phyloP scores from a whole-genome alignment of 2,888 invertebrate species.

The Hirtodrosophila cameraria region DNA sequence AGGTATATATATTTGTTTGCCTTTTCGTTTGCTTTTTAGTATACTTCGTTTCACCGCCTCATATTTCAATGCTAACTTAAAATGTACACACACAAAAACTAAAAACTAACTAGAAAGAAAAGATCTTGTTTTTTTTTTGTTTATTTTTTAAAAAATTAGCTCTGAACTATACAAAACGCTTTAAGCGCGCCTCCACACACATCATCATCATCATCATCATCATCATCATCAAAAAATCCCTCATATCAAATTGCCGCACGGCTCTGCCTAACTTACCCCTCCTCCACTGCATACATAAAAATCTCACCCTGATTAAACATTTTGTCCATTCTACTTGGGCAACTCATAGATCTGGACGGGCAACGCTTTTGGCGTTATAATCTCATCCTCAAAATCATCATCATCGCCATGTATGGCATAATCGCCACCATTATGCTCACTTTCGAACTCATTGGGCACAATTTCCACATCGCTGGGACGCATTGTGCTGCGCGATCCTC shows the following conservation, averaged over 20 bases:
- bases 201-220: no score
- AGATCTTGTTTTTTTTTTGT: no score
- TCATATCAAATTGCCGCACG: slow-evolving; percentile 37
- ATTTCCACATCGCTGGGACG: slow-evolving; percentile 83
- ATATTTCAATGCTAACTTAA: slow-evolving; percentile 72
- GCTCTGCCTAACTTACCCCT: slow-evolving; percentile 33
- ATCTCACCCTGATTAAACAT: background rate
- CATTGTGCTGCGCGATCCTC: slow-evolving; percentile 68
- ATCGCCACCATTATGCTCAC: slow-evolving; percentile 81
- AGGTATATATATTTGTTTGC: slow-evolving; percentile 44
- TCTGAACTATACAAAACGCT: slow-evolving; percentile 76
- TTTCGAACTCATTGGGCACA: slow-evolving; percentile 83
- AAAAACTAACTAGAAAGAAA: slow-evolving; percentile 70
- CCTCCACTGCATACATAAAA: background rate
- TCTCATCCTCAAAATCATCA: slow-evolving; percentile 83
- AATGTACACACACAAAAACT: slow-evolving; percentile 64
- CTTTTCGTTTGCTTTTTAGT: slow-evolving; percentile 48
- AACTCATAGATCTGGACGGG: slow-evolving; percentile 83
- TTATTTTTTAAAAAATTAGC: slow-evolving; percentile 71
- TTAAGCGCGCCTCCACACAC: slow-evolving; percentile 56
- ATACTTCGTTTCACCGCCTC: slow-evolving; percentile 74
- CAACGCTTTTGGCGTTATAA: slow-evolving; percentile 84
- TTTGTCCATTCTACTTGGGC: slow-evolving; percentile 76
- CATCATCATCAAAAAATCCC: no score
- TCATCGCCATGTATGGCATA: slow-evolving; percentile 82